Conservation (phyloP, 2,113 vertebrate genomes). For the Varanus salvator region DNA sequence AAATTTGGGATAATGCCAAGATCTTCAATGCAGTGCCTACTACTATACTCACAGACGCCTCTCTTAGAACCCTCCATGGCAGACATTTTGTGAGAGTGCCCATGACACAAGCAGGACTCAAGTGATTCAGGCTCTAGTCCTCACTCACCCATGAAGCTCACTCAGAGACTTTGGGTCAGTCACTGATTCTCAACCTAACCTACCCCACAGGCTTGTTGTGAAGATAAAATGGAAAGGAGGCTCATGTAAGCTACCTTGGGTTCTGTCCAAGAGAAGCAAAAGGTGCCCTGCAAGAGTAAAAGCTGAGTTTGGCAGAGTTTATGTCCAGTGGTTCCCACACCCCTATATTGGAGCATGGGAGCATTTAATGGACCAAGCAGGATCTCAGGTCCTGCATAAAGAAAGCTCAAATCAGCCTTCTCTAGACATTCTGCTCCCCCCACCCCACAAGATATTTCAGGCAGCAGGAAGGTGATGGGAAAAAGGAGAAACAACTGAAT, state of each 20-base stretch:
- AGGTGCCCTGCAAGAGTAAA: background rate
- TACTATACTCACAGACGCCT: background rate
- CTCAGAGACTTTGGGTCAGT: too few relatives aligned
- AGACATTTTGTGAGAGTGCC: too few relatives aligned
- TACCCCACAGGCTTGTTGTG: too few relatives aligned
- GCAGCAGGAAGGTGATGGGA: background rate
- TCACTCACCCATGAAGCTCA: too few relatives aligned
- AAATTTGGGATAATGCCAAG: background rate
- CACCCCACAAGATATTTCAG: background rate
- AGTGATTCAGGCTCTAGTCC: too few relatives aligned
- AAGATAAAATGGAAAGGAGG: too few relatives aligned
- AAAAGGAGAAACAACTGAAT: background rate
- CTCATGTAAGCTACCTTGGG: too few relatives aligned
- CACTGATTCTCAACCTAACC: too few relatives aligned
- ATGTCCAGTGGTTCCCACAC: background rate
- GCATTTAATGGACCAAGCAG: background rate
- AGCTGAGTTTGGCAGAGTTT: background rate
- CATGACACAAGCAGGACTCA: too few relatives aligned
- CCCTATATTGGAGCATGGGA: background rate
- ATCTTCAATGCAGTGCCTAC: background rate
- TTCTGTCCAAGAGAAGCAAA: too few relatives aligned
- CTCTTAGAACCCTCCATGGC: too few relatives aligned
- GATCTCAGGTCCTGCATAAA: background rate
- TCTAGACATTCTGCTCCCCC: background rate
- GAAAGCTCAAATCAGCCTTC: background rate